A percentile compares a stretch with the other conserved stretches of the same genome.
Evolutionary conservation across 2,113 vertebrate species (phyloP).

Genomic region (Atrichornis clamosus): DNA sequence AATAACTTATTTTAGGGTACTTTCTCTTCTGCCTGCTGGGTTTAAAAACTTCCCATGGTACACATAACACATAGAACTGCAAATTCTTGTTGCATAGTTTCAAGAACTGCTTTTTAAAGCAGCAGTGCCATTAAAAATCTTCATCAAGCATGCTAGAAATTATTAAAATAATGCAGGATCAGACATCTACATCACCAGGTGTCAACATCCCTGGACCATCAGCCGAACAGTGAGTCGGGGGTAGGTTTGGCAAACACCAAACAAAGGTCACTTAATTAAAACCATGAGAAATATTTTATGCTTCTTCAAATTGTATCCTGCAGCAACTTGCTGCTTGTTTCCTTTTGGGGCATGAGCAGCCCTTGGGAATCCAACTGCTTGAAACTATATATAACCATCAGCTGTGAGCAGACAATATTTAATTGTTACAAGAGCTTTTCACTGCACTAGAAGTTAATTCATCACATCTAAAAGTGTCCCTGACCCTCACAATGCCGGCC

Average conservation of each 20-base stretch:
- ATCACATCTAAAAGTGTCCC: not conserved
- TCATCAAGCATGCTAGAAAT: not conserved
- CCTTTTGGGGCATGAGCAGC: not conserved
- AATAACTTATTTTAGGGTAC: constrained; percentile 7
- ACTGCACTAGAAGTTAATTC: not conserved
- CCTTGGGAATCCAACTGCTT: not conserved
- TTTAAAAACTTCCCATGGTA: not conserved
- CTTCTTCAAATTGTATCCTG: not conserved
- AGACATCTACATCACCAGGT: not conserved
- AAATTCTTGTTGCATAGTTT: not conserved
- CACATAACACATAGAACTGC: not conserved
- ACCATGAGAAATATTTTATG: not conserved
- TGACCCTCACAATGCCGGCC: not conserved
- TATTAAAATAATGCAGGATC: not conserved
- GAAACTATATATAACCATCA: not conserved
- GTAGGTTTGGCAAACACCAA: not conserved
- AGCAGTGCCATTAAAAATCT: not conserved
- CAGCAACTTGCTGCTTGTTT: not conserved
- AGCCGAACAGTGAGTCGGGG: not conserved
- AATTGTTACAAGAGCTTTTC: not conserved
- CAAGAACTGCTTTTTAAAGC: not conserved
- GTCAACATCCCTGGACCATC: not conserved
- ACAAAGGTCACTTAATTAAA: not conserved
- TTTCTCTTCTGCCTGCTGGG: not conserved
- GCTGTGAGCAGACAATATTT: not conserved